Base-by-base conservation (phyloP, 2,888 invertebrate species). In the Polydrusus pterygomalis region DNA sequence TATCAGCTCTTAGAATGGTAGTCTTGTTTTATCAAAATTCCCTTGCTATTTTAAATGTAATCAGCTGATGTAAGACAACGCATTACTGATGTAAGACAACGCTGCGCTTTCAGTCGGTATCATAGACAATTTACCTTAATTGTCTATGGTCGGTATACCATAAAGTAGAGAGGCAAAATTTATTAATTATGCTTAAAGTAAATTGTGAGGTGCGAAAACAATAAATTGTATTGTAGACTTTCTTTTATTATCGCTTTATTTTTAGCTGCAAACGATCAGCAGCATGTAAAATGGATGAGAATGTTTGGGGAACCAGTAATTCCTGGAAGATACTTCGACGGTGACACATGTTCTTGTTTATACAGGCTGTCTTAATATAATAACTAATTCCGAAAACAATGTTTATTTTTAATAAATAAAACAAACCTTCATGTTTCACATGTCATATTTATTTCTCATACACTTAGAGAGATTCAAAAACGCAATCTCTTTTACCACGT, bases 301-400 rank as follows among this genome's bases (percentile, higher is more conserved):
- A 20, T 67, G 7, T 15, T 56, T 10, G 70, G 74, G 20, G 70
- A 64, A 49, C 25, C 70, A 10, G 15, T 64, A 11, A 45, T 18
- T n/a, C 10, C 34, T 20, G 56, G 38, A 64, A 40, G 56, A 62
- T 70, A 56, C 34, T 74, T 74, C 18, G 71, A 76, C 45, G 72
- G 75, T 8, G 75, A 76, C 43, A 17, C n/a, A 2, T 76, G 75
- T 47, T 38, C 43, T 25, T 76, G 75, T 58, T 51, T 76, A 34
- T 76, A 62, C 40, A 71, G 68, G 45, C 7, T 76, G 13, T 68
- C 68, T 13, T 67, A 60, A 18, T 18, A 17, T n/a, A 9, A 30
- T 1, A n/a, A 30, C 13, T 9, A 56, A 62, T 20, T n/a, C 5
- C 25, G 2, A 34, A 34, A 34, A 7, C 34, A 34, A 34, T 6